These are phyloP conservation scores for Agelastica alni DNA, from an alignment of 2,888 invertebrate genomes.

Conservation along the genomic window DNA sequence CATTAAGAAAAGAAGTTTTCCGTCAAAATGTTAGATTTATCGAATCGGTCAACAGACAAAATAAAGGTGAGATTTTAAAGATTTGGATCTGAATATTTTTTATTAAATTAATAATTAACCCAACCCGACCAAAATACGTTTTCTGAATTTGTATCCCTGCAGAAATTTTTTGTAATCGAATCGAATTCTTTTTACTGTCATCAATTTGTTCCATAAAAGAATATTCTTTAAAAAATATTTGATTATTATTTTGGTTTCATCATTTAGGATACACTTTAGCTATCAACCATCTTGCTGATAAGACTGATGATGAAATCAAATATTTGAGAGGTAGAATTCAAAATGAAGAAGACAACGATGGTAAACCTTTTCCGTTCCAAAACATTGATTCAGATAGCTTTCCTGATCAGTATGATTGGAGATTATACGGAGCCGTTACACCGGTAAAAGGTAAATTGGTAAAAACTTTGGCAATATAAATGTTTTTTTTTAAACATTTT, in stretches of 20 bases:
- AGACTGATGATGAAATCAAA: slow-evolving; percentile 74
- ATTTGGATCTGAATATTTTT: no score
- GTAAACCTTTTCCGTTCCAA: slow-evolving; percentile 77
- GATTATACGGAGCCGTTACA: slow-evolving; percentile 88
- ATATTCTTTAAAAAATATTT: no score
- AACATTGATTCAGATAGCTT: slow-evolving; percentile 59
- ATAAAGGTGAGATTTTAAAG: slow-evolving; percentile 47
- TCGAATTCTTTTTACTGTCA: no score
- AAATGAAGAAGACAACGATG: slow-evolving; percentile 71
- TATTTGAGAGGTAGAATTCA: slow-evolving; percentile 73
- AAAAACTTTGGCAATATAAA: no score
- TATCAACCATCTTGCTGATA: slow-evolving; percentile 88
- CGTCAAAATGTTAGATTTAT: slow-evolving; percentile 80
- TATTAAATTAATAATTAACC: no score
- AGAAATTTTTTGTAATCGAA: no score
- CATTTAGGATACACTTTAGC: slow-evolving; percentile 71
- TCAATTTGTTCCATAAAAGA: no score
- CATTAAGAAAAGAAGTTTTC: slow-evolving; percentile 75
- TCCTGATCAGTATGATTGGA: slow-evolving; percentile 86
- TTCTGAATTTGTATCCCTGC: no score
- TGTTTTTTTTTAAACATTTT: slow-evolving; percentile 48
- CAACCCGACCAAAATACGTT: no score
- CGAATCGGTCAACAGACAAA: slow-evolving; percentile 50
- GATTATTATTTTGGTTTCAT: no score
- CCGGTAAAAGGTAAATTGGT: slow-evolving; percentile 85